Conservation (phyloP, 2,888 invertebrate genomes). For the Parelbella ahira region DNA sequence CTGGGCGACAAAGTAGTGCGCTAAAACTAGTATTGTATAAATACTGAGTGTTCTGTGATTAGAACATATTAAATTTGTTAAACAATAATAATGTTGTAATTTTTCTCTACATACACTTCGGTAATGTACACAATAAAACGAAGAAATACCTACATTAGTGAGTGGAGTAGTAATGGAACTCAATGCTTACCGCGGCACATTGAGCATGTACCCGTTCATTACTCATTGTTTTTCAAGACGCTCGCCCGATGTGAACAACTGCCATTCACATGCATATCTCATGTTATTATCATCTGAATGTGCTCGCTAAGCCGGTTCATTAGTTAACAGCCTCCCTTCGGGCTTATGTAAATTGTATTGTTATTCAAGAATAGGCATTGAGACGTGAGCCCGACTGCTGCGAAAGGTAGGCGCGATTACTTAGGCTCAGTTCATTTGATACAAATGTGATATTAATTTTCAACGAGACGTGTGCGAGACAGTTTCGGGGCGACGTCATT, state of each 20-base stretch:
- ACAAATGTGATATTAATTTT: conserved; percentile 16
- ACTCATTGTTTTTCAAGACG: neutral
- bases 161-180: too few species aligned
- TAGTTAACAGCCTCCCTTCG: conserved; percentile 20
- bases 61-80: too few species aligned
- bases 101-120: too few species aligned
- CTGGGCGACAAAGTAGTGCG: too few species aligned
- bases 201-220: too few species aligned
- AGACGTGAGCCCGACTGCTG: conserved; percentile 5
- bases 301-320: conserved; percentile 21
- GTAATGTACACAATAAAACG: too few species aligned
- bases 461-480: too few species aligned
- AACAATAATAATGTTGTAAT: too few species aligned
- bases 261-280: conserved; percentile 12
- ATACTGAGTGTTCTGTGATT: too few species aligned
- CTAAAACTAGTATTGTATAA: too few species aligned
- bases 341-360: conserved; percentile 64
- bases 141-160: too few species aligned
- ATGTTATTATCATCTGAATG: conserved; percentile 18
- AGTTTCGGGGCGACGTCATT: neutral
- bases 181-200: too few species aligned
- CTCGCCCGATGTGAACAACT: conserved; percentile 5
- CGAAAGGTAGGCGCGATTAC: conserved; percentile 11
- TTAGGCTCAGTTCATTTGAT: conserved; percentile 17
- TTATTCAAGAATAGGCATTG: conserved; percentile 32